These are phyloP conservation scores for Ornithorhynchus anatinus DNA, from an alignment of 2,113 vertebrate species.

Conservation along the genomic window DNA sequence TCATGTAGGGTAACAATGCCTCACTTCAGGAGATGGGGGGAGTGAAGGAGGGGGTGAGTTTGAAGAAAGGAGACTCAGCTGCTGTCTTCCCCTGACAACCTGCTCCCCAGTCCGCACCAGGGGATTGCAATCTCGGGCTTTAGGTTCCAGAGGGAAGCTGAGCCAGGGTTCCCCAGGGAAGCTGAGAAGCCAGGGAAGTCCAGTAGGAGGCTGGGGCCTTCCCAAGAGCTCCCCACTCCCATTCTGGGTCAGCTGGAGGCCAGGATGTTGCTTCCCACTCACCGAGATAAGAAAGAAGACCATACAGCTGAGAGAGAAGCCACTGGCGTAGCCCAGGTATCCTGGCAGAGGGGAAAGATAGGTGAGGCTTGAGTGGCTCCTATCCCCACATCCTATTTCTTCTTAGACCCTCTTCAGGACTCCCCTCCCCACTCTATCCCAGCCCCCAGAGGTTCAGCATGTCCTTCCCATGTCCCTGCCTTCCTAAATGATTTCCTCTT, in stretches of 20 bases:
- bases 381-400: background rate
- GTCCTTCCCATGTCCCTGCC: background rate
- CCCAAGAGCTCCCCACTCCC: no score
- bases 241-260: background rate
- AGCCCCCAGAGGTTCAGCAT: background rate
- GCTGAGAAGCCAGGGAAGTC: background rate
- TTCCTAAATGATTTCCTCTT: no score
- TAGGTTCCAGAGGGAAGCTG: background rate
- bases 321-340: slow-evolving; percentile 95
- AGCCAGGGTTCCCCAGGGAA: background rate
- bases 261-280: slow-evolving; percentile 58
- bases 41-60: no score
- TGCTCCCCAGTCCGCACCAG: no score
- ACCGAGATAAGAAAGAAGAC: slow-evolving; percentile 93
- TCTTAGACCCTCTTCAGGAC: background rate
- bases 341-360: slow-evolving; percentile 71
- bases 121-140: no score
- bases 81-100: background rate
- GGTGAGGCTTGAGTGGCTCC: background rate
- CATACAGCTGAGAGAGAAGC: slow-evolving; percentile 98
- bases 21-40: no score
- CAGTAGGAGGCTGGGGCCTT: no score
- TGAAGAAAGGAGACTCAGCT: no score
- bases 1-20: no score
- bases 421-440: background rate